A percentile compares a stretch with the other conserved stretches of the same genome.
Evolutionary conservation across 1,140 invertebrate genomes (phyloP).

Genomic region (Drosophila triauraria): DNA sequence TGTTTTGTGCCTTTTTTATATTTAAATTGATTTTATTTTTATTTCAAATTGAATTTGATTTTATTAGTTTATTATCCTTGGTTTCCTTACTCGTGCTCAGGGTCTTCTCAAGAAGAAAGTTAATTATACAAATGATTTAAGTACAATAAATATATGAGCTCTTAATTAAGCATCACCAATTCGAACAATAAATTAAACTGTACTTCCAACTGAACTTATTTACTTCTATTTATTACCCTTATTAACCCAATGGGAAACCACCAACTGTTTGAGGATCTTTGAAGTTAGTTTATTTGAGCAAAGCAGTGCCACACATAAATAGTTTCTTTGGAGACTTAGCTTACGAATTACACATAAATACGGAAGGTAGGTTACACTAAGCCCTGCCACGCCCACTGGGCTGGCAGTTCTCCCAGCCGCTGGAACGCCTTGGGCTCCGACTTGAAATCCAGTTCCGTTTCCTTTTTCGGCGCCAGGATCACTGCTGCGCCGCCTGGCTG

Average conservation of each 20-base stretch:
- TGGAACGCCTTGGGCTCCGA: slow-evolving; percentile 4
- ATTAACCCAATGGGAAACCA: background rate
- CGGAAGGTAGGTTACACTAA: slow-evolving; percentile 58
- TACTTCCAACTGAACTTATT: slow-evolving; percentile 41
- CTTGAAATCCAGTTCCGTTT: background rate
- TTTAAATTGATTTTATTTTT: background rate
- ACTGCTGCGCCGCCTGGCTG: slow-evolving; percentile 41
- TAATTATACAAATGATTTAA: background rate
- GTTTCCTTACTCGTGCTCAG: slow-evolving; percentile 9
- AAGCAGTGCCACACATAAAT: slow-evolving; percentile 62
- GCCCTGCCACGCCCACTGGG: slow-evolving; percentile 48
- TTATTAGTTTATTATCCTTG: background rate
- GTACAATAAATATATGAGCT: slow-evolving; percentile 8
- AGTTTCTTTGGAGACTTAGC: slow-evolving; percentile 59
- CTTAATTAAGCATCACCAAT: background rate
- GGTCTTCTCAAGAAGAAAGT: slow-evolving; percentile 19
- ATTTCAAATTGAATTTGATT: background rate
- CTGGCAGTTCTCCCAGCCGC: slow-evolving; percentile 31
- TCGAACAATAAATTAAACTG: slow-evolving; percentile 46
- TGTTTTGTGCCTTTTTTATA: background rate
- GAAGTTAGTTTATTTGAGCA: slow-evolving; percentile 75
- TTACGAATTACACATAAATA: slow-evolving; percentile 77
- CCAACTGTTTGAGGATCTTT: slow-evolving; percentile 61
- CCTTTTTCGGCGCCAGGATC: slow-evolving; percentile 3
- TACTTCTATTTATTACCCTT: background rate